Conservation (phyloP, 2,113 vertebrate genomes). For the Triplophysa siluroides region DNA sequence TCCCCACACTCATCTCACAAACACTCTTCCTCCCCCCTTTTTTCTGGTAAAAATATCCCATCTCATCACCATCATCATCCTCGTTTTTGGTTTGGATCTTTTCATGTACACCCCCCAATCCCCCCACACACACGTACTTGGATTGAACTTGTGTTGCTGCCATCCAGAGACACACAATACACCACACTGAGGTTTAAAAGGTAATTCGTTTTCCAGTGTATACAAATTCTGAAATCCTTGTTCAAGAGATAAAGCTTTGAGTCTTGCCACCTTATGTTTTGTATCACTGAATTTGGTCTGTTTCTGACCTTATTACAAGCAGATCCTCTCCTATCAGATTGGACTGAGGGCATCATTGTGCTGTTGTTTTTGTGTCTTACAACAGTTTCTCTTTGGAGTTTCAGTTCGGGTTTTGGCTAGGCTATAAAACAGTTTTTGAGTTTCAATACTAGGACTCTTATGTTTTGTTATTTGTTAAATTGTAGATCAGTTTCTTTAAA, state of each 20-base stretch:
- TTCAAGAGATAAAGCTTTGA: background rate
- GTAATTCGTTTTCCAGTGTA: background rate
- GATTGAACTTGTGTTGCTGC: background rate
- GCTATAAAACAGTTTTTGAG: background rate
- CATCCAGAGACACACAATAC: background rate
- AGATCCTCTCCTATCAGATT: background rate
- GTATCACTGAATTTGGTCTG: no score
- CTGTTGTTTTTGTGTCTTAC: background rate
- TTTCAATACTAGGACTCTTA: no score
- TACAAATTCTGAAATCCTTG: background rate
- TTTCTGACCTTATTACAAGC: no score
- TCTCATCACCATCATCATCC: constrained; percentile 17
- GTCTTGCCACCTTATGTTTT: background rate
- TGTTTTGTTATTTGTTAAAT: no score
- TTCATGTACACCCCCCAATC: background rate
- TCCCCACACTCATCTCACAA: constrained; percentile 20
- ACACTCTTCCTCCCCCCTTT: background rate
- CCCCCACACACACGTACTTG: background rate
- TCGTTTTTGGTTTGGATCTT: background rate
- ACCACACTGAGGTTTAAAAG: background rate
- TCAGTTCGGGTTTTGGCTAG: background rate
- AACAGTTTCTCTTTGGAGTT: background rate
- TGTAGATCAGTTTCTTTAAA: no score
- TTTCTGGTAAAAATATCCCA: constrained; percentile 6
- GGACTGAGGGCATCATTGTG: background rate